Conservation (phyloP, 2,113 vertebrate genomes). For the Cinclus mexicanus region DNA sequence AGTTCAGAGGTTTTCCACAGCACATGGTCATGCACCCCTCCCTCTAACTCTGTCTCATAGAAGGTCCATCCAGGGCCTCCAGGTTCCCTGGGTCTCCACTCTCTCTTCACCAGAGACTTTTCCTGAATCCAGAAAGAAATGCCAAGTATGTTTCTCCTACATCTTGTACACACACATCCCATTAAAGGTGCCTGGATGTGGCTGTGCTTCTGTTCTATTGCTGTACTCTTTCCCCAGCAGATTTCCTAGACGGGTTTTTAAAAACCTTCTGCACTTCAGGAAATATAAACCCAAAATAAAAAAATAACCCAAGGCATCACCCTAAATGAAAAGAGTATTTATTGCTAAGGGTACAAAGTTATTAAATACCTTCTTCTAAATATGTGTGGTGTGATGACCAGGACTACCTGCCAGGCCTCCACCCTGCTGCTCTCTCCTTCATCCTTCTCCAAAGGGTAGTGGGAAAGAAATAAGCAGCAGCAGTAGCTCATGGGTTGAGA, state of each 20-base stretch:
- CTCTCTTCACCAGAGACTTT: background rate
- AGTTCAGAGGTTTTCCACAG: background rate
- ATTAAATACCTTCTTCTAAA: background rate
- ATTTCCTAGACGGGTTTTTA: background rate
- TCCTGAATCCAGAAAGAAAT: background rate
- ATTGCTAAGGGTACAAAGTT: background rate
- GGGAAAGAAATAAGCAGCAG: background rate
- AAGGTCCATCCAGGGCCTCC: fast-evolving
- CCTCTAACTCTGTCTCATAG: fast-evolving
- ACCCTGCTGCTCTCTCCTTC: no score
- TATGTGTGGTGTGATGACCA: background rate
- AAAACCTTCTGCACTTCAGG: background rate
- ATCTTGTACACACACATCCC: fast-evolving
- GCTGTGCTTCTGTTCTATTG: background rate
- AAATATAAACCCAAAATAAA: background rate
- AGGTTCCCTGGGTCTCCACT: no score
- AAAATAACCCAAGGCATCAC: background rate
- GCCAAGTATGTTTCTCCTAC: fast-evolving
- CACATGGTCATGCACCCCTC: fast-evolving
- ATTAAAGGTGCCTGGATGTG: background rate
- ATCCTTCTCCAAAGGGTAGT: background rate
- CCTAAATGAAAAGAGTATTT: background rate
- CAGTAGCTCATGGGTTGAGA: background rate
- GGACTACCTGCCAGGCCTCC: background rate
- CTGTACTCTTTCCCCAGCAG: no score